Percentiles rank a stretch among this genome's conserved stretches.
Conservation (phyloP, 2,888 invertebrate genomes). For the Thereva unica region DNA sequence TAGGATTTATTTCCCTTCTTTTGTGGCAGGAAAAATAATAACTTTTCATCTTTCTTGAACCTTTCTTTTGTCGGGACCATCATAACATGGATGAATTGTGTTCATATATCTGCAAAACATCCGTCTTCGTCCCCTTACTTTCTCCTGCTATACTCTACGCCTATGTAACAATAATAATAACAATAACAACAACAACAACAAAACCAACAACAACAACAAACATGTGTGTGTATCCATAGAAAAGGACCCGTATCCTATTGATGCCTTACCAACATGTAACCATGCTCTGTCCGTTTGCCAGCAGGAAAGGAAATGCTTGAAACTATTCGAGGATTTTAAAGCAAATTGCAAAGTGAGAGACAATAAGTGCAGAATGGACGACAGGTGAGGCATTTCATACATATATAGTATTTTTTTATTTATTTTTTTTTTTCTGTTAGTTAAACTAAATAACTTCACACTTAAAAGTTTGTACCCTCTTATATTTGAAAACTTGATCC, state of each 20-base stretch:
- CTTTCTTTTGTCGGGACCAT: slow-evolving; percentile 5
- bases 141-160: too few relatives aligned
- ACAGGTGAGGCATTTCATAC: slow-evolving; percentile 67
- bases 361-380: slow-evolving; percentile 86
- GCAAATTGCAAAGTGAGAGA: slow-evolving; percentile 83
- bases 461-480: too few relatives aligned
- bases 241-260: slow-evolving; percentile 86
- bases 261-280: slow-evolving; percentile 87
- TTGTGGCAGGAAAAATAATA: slow-evolving; percentile 5
- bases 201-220: too few relatives aligned
- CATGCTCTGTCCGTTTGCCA: slow-evolving; percentile 86
- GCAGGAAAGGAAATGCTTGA: slow-evolving; percentile 77
- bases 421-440: too few relatives aligned
- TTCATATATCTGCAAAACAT: slow-evolving; percentile 11
- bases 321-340: slow-evolving; percentile 84
- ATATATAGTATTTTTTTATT: too few relatives aligned
- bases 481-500: too few relatives aligned
- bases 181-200: too few relatives aligned
- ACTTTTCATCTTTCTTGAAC: not conserved
- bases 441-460: too few relatives aligned
- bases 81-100: not conserved
- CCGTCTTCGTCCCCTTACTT: too few relatives aligned
- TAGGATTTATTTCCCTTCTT: not conserved
- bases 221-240: slow-evolving; percentile 58
- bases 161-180: too few relatives aligned